Percentiles rank a stretch among this genome's conserved stretches.
phyloP scores from a whole-genome alignment of 2,797 vertebrate genomes.

The Pangasius djambal region DNA sequence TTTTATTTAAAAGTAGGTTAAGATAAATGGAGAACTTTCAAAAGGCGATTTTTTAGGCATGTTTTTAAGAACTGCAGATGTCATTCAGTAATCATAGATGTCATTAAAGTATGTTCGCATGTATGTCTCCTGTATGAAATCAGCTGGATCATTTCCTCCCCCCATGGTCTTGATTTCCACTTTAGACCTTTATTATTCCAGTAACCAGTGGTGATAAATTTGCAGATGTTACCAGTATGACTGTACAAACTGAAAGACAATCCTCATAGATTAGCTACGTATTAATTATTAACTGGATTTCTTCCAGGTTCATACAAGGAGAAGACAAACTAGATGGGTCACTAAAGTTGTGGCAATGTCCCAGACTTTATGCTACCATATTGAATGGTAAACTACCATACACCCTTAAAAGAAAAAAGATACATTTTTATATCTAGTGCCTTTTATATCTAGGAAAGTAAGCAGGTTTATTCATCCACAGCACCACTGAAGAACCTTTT shows the following conservation, averaged over 20 bases:
- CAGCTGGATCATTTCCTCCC: neutral
- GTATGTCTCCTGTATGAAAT: neutral
- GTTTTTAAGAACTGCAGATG: neutral
- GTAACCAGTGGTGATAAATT: conserved; percentile 12
- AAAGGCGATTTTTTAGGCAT: neutral
- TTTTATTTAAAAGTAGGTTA: neutral
- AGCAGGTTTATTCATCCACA: neutral
- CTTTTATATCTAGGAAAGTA: neutral
- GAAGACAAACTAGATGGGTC: conserved; percentile 3
- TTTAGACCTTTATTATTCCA: conserved; percentile 11
- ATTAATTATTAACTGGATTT: conserved; percentile 71
- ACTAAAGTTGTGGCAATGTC: neutral
- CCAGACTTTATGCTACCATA: neutral
- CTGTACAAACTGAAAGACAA: conserved; percentile 30
- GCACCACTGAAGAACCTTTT: neutral
- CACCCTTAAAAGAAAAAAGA: neutral
- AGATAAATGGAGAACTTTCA: neutral
- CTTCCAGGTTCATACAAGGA: conserved; percentile 17
- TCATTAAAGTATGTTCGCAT: neutral
- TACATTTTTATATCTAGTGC: too few species aligned
- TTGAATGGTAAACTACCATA: neutral
- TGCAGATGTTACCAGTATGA: conserved; percentile 61
- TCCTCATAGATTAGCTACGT: conserved; percentile 67
- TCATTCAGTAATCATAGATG: neutral
- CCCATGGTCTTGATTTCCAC: neutral